phyloP scores from a whole-genome alignment of 2,113 vertebrate species.

The Hydropotes inermis region DNA sequence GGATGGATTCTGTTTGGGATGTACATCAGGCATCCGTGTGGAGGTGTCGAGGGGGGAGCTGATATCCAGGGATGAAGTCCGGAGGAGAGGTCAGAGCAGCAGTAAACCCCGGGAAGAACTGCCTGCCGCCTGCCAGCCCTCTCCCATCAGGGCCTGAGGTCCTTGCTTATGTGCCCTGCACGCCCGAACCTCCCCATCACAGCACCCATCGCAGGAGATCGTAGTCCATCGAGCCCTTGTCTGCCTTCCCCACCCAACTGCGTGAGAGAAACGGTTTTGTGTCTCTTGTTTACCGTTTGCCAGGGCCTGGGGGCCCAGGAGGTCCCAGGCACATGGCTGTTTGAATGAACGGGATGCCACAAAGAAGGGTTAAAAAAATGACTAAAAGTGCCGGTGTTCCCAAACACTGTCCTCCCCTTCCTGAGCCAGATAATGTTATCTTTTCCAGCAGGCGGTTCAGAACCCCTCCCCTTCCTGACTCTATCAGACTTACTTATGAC shows the following conservation, averaged over 20 bases:
- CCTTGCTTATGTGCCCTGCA: not conserved
- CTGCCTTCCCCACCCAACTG: not conserved
- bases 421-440: not conserved
- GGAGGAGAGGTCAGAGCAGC: not conserved
- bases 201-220: not conserved
- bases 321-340: not conserved
- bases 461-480: not conserved
- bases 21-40: rapidly evolving
- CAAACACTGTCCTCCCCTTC: not conserved
- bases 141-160: not conserved
- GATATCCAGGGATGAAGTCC: not conserved
- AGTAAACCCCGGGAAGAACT: not conserved
- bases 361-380: not conserved
- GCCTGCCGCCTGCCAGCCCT: not conserved
- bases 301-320: not conserved
- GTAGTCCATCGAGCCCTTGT: rapidly evolving
- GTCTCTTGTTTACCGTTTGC: not conserved
- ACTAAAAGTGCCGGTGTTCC: not conserved
- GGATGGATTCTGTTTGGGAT: not conserved
- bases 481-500: too few relatives aligned
- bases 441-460: not conserved
- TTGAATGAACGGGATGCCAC: not conserved
- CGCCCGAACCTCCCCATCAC: not conserved
- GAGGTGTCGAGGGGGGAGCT: rapidly evolving
- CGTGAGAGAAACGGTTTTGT: not conserved